Base-by-base conservation (phyloP, 2,797 vertebrate genomes). In the Sebastolobus alascanus region DNA sequence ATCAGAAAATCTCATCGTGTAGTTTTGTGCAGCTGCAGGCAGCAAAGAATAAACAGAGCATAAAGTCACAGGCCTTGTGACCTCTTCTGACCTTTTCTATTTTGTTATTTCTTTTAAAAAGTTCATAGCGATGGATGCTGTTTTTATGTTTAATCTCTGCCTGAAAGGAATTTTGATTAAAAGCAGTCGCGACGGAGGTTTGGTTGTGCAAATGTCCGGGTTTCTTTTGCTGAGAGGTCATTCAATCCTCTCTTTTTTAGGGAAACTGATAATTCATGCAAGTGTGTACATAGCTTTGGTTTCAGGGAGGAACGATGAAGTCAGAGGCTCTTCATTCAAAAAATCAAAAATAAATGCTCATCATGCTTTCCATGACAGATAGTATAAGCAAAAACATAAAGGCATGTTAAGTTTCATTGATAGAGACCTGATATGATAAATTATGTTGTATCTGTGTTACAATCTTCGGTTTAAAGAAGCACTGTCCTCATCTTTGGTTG, bases 161-260 rank as follows among this genome's bases (percentile, higher is more conserved):
- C 52, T 63, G 6, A 31, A 60, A 85, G 52, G 68, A 68, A 64
- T 65, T 37, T 68, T 35, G 43, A 90, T 84, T 66, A 63, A 71
- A 77, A 87, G 33, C 83, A 87, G 77, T 68, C 14, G 4, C 55
- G 64, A 7, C 18, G 9, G 33, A 43, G 8, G 40, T 31, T n/a
- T 59, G 38, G 27, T 43, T 69, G 29, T 73, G 55, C 33, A 67
- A 50, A 81, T 67, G 58, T 61, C 20, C 58, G 56, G 73, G 22
- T 68, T 76, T 29, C 22, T 68, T 79, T 66, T 54, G 43, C 63
- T 37, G 6, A 54, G 43, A 69, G 60, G 82, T 78, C n/a, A 78
- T 69, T 79, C 63, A 66, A 33, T 73, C 43, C 18, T 33, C 4
- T 75, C 66, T 65, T 33, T 54, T 79, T 68, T 20, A 37, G 12